Evolutionary conservation across 2,888 invertebrate genomes (phyloP).

Genomic region (Acronicta psi): DNA sequence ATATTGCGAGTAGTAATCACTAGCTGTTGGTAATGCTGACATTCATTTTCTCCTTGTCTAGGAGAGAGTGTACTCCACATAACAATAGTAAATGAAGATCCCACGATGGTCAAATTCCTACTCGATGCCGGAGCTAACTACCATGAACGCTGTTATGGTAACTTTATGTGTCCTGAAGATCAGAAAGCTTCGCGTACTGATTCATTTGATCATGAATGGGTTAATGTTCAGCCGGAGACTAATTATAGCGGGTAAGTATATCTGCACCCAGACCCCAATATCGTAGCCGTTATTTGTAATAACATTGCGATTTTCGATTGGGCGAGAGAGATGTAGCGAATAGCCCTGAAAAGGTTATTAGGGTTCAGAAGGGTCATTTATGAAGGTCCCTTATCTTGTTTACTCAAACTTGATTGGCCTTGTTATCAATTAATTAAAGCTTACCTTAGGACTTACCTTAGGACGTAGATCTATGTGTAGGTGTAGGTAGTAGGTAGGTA

Average conservation of each 20-base stretch:
- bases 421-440: background rate
- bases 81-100: constrained; percentile 99
- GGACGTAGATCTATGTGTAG: no score
- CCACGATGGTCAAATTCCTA: constrained; percentile 98
- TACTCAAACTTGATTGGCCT: background rate
- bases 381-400: constrained; percentile 1
- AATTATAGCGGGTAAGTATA: constrained; percentile 90
- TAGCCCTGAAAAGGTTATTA: background rate
- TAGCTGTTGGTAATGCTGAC: no score
- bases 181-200: constrained; percentile 97
- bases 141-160: constrained; percentile 97
- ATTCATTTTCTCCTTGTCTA: constrained; percentile 58
- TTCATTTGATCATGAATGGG: constrained; percentile 97
- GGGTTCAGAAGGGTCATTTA: background rate
- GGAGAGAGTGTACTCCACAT: constrained; percentile 98
- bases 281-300: background rate
- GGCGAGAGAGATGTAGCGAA: background rate
- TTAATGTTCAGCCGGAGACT: constrained; percentile 93
- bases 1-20: no score
- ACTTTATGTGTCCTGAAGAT: constrained; percentile 99
- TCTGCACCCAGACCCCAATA: background rate
- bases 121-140: constrained; percentile 97
- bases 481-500: background rate
- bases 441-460: background rate
- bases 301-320: background rate